Conservation (phyloP, 1,140 invertebrate species). For the Anoplophora glabripennis region DNA sequence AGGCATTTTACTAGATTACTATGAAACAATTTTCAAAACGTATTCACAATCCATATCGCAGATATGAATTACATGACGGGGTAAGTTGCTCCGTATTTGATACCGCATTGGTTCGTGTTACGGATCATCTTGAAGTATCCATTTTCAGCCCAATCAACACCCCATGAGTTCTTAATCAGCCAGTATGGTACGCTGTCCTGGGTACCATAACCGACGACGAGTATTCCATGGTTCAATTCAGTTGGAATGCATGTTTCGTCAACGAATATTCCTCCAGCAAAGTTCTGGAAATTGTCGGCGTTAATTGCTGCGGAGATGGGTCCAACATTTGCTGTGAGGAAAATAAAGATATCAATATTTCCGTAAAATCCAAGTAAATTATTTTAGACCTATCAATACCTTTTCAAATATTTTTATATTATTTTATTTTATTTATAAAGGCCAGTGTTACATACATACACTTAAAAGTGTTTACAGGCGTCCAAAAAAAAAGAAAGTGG, state of each 20-base stretch:
- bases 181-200: slow-evolving; percentile 25
- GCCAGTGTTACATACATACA: too few relatives aligned
- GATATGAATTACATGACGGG: slow-evolving; percentile 11
- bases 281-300: slow-evolving; percentile 53
- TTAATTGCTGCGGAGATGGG: slow-evolving; percentile 88
- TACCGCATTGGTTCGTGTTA: slow-evolving; percentile 28
- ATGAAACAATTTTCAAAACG: too few relatives aligned
- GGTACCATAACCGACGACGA: slow-evolving; percentile 32
- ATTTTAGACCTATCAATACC: too few relatives aligned
- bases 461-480: too few relatives aligned
- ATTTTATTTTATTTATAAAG: too few relatives aligned
- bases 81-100: slow-evolving; percentile 19
- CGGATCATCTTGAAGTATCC: slow-evolving; percentile 28
- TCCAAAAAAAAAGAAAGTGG: too few relatives aligned
- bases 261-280: slow-evolving; percentile 24
- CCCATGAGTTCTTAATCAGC: slow-evolving; percentile 35
- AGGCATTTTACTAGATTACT: too few relatives aligned
- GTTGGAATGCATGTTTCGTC: slow-evolving; percentile 2
- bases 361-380: too few relatives aligned
- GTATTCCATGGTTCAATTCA: slow-evolving; percentile 27
- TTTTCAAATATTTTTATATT: too few relatives aligned
- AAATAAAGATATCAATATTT: too few relatives aligned
- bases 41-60: too few relatives aligned
- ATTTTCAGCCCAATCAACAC: slow-evolving; percentile 25
- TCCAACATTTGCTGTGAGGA: slow-evolving; percentile 44